phyloP scores from a whole-genome alignment of 2,888 invertebrate genomes.

The Lydus trimaculatus region DNA sequence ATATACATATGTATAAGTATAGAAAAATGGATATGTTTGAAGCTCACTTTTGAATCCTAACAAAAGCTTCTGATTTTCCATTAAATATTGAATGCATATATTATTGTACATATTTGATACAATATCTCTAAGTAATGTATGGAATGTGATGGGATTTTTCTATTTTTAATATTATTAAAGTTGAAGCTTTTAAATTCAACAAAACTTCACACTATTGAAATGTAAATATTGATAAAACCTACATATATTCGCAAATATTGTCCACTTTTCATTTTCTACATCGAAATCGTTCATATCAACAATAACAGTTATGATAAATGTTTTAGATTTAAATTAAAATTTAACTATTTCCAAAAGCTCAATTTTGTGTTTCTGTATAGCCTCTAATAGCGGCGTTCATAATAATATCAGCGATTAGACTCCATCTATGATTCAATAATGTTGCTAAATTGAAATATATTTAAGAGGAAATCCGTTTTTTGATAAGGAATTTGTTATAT shows the following conservation, averaged over 20 bases:
- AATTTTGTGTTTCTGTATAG: too few relatives aligned
- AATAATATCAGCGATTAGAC: neutral
- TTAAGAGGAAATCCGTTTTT: neutral
- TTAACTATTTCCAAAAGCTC: neutral
- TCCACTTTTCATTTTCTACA: neutral
- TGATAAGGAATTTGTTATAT: neutral
- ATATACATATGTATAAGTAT: neutral
- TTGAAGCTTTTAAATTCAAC: neutral
- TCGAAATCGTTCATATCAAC: neutral
- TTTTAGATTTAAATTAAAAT: neutral
- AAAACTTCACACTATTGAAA: neutral
- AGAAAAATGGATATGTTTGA: neutral
- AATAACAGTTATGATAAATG: neutral
- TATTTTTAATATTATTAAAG: neutral
- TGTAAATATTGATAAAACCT: neutral
- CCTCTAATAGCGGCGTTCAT: neutral
- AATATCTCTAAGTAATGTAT: neutral
- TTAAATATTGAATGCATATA: slow-evolving; percentile 2
- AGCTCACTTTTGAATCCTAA: neutral
- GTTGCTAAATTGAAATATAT: neutral
- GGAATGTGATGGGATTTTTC: neutral
- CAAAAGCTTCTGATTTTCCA: neutral
- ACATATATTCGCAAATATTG: neutral
- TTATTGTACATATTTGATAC: neutral
- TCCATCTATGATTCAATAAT: neutral